These are phyloP conservation scores for Rhagoletis pomonella DNA, from an alignment of 1,140 invertebrate genomes.

Conservation along the genomic window DNA sequence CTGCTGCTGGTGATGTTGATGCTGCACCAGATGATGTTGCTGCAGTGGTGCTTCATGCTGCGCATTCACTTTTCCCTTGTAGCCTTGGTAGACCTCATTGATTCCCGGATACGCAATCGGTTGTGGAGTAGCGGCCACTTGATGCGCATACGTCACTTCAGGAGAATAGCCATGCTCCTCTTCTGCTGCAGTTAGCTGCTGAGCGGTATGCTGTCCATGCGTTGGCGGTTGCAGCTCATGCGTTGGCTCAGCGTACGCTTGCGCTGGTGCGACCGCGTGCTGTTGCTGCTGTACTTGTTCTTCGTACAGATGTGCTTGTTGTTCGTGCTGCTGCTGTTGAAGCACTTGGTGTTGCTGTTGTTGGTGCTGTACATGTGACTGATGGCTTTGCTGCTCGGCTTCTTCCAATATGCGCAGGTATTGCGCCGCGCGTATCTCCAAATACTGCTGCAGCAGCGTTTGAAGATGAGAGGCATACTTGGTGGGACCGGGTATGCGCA, in stretches of 20 bases:
- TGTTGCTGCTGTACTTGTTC: slow-evolving; percentile 60
- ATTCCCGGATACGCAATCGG: slow-evolving; percentile 67
- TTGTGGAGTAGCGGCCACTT: slow-evolving; percentile 62
- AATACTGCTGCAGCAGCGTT: slow-evolving; percentile 70
- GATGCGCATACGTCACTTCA: slow-evolving; percentile 65
- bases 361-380: slow-evolving; percentile 59
- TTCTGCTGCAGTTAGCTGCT: slow-evolving; percentile 56
- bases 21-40: slow-evolving; percentile 48
- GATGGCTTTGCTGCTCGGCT: slow-evolving; percentile 65
- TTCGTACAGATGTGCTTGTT: slow-evolving; percentile 4
- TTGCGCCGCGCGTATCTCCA: slow-evolving; percentile 72
- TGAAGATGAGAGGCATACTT: slow-evolving; percentile 73
- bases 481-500: slow-evolving; percentile 70
- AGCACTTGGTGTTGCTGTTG: slow-evolving; percentile 57
- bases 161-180: slow-evolving; percentile 61
- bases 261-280: not conserved
- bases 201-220: slow-evolving; percentile 29
- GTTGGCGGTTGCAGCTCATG: slow-evolving; percentile 59
- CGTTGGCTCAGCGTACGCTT: slow-evolving; percentile 40
- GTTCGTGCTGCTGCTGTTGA: slow-evolving; percentile 55
- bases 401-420: slow-evolving; percentile 69
- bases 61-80: slow-evolving; percentile 64
- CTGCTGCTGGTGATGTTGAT: slow-evolving; percentile 60
- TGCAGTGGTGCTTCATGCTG: slow-evolving; percentile 48
- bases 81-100: slow-evolving; percentile 70